Base-by-base conservation (phyloP, 2,113 vertebrate species). In the Pluvianellus socialis region DNA sequence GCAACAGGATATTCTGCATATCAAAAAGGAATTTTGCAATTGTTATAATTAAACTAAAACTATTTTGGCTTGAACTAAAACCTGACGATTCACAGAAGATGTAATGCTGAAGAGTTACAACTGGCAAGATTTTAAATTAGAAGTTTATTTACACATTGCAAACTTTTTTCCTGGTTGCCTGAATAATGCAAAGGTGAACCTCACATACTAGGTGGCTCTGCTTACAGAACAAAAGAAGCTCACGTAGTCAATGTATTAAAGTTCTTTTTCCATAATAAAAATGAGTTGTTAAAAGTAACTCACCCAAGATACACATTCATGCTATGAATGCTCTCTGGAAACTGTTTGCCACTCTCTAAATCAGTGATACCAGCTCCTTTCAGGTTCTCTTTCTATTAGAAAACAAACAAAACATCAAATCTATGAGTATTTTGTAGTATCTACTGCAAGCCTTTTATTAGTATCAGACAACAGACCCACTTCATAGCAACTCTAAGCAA, bases 231-330 rank as follows among this genome's bases (percentile, higher is more conserved):
- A 56, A 67, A 88, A 35, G 5, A 50, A 76, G 26, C n/a, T 56
- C 12, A 47, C 13, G 8, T 6, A 73, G 52, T 40, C 18, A 24
- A 10, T 4, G 3, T 10, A 6, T 56, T 75, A n/a, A 33, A 66
- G 18, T 68, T 56, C 33, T 35, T 52, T 75, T 50, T 47, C 42
- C 17, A 4, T 26, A 76, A 89, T 17, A 73, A 79, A 83, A 47
- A 4, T 5, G 50, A 49, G 22, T 76, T 47, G 10, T 22, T 88
- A 68, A 87, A 91, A 91, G 55, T 62, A 86, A 93, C 87, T 92
- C 96, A 99, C 98, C 99, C 99, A 55, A 99, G 97, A 89, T 99
- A 99, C 0, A 96, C 98, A 40, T 99, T 99, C 98, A 99, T 98
- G 53, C 99, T 99, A 88, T 98, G 98, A 70, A 99, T 84, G 0